A percentile compares a stretch with the other conserved stretches of the same genome.
phyloP scores from a whole-genome alignment of 1,140 invertebrate species.

The Heterodera carotae region DNA sequence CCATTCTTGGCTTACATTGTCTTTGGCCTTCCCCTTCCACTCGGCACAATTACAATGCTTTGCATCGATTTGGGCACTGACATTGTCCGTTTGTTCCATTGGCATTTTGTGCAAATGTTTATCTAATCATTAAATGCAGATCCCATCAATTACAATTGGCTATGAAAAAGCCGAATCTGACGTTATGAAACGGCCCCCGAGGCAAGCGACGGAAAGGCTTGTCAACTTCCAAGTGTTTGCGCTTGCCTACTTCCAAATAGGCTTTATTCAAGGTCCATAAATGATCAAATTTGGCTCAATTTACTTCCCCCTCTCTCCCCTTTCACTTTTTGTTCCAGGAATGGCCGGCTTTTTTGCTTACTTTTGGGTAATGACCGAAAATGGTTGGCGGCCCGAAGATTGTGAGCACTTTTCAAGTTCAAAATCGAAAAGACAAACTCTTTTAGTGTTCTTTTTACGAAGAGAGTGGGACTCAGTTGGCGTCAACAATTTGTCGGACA shows the following conservation, averaged over 20 bases:
- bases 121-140: constrained; percentile 13
- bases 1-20: constrained; percentile 97
- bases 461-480: constrained; percentile 70
- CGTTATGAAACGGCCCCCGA: constrained; percentile 96
- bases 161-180: constrained; percentile 97
- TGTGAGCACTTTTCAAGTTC: constrained; percentile 65
- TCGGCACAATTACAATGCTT: constrained; percentile 96
- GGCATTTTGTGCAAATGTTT: not conserved
- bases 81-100: constrained; percentile 72
- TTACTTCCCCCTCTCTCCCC: not conserved
- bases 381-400: constrained; percentile 70
- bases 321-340: constrained; percentile 64
- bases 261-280: constrained; percentile 87
- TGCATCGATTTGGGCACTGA: constrained; percentile 99
- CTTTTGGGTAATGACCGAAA: constrained; percentile 72
- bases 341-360: constrained; percentile 93
- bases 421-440: not conserved
- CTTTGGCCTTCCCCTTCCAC: constrained; percentile 89
- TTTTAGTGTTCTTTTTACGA: constrained; percentile 51
- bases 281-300: not conserved
- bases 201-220: constrained; percentile 94
- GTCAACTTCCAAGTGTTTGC: constrained; percentile 83
- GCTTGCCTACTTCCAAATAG: constrained; percentile 94
- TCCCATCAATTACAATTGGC: constrained; percentile 92
- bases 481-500: constrained; percentile 71